Percentiles rank a stretch among this genome's conserved stretches.
Conservation (phyloP, 2,797 vertebrate genomes). For the Rachycentron canadum region DNA sequence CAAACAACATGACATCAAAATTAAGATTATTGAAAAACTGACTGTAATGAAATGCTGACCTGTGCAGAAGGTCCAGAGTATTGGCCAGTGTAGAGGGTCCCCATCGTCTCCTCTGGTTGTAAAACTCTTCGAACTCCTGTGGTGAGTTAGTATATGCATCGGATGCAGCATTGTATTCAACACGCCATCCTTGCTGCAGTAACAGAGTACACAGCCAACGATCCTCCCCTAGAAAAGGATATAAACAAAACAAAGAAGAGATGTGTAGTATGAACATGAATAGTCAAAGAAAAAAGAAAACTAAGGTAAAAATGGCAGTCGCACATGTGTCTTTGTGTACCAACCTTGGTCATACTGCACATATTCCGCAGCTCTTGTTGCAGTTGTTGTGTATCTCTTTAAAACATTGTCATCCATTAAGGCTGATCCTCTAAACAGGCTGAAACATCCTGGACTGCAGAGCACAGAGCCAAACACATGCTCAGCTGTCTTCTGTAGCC, state of each 20-base stretch:
- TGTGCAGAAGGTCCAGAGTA: slow-evolving; percentile 86
- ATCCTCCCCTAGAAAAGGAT: slow-evolving; percentile 83
- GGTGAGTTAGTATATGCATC: slow-evolving; percentile 90
- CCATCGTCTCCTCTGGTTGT: slow-evolving; percentile 89
- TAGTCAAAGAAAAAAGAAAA: background rate
- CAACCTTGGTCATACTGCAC: slow-evolving; percentile 90
- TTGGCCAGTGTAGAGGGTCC: slow-evolving; percentile 89
- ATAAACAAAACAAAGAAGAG: background rate
- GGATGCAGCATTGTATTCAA: slow-evolving; percentile 89
- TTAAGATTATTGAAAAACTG: background rate
- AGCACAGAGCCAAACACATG: slow-evolving; percentile 89
- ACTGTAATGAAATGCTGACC: slow-evolving; percentile 34
- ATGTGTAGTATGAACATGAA: background rate
- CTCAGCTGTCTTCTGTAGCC: slow-evolving; percentile 90
- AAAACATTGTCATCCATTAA: slow-evolving; percentile 89
- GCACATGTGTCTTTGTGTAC: background rate
- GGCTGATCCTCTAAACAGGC: slow-evolving; percentile 87
- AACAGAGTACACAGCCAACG: slow-evolving; percentile 89
- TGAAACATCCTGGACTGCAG: slow-evolving; percentile 90
- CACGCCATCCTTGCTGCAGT: slow-evolving; percentile 89
- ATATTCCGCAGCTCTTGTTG: slow-evolving; percentile 83
- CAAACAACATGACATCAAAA: background rate
- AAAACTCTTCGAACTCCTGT: slow-evolving; percentile 90
- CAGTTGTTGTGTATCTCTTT: slow-evolving; percentile 87
- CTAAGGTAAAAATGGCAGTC: background rate